phyloP scores from a whole-genome alignment of 2,113 vertebrate species.

The human (Homo sapiens) region DNA sequence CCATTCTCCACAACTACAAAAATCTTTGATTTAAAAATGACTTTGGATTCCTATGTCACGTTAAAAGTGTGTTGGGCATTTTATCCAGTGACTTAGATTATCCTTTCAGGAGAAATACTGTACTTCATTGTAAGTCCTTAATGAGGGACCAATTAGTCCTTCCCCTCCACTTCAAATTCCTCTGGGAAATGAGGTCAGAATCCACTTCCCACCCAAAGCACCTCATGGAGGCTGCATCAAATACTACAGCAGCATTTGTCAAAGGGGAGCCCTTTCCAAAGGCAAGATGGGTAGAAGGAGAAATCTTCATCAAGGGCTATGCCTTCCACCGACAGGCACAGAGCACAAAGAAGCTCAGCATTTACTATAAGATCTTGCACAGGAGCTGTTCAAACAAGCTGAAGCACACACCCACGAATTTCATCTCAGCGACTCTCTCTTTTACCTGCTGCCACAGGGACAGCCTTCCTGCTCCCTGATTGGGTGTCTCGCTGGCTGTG shows the following conservation, averaged over 20 bases:
- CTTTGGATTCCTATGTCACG: constrained; percentile 63
- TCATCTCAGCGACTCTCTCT: not conserved
- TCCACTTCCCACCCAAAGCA: constrained; percentile 30
- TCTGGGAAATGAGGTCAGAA: constrained; percentile 80
- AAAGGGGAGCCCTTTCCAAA: not conserved
- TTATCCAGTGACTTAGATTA: constrained; percentile 77
- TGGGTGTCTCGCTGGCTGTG: not conserved
- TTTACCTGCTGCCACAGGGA: fast-evolving
- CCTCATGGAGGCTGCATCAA: not conserved
- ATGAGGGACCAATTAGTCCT: constrained; percentile 80
- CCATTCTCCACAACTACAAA: constrained; percentile 71
- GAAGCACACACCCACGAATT: not conserved
- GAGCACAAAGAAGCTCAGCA: not conserved
- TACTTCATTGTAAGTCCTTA: constrained; percentile 78
- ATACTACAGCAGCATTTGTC: not conserved
- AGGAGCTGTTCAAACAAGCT: not conserved
- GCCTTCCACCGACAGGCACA: not conserved
- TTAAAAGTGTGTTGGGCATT: constrained; percentile 78
- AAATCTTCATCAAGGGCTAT: not conserved
- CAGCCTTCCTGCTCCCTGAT: not conserved
- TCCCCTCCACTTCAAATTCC: constrained; percentile 69
- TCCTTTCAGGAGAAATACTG: constrained; percentile 79
- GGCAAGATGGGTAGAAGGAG: fast-evolving
- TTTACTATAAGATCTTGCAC: not conserved
- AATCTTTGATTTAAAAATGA: constrained; percentile 77